Evolutionary conservation across 1,140 invertebrate species (phyloP).

Genomic region (Drosophila repleta): DNA sequence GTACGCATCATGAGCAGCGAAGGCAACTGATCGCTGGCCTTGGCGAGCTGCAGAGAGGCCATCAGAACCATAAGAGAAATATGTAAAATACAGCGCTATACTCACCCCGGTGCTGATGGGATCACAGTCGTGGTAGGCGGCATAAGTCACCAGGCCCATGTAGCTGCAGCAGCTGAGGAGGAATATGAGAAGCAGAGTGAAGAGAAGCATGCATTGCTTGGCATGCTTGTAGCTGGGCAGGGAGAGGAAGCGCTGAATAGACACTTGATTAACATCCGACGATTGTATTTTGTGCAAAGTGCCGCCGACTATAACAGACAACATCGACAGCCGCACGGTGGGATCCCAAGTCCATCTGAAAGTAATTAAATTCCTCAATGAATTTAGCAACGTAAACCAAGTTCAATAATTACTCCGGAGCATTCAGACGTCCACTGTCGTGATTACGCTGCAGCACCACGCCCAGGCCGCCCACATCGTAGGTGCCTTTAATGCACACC

Average conservation of each 20-base stretch:
- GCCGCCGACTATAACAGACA: conserved; percentile 91
- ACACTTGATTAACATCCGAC: conserved; percentile 93
- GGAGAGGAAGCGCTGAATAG: conserved; percentile 91
- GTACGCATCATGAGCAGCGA: conserved; percentile 92
- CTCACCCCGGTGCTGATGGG: conserved; percentile 86
- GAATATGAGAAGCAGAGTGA: conserved; percentile 86
- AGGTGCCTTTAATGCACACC: conserved; percentile 91
- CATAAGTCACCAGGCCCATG: conserved; percentile 91
- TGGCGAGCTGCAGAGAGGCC: conserved; percentile 84
- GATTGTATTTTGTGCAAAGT: conserved; percentile 94
- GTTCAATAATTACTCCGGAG: conserved; percentile 87
- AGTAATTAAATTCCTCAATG: conserved; percentile 35
- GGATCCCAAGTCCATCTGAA: conserved; percentile 89
- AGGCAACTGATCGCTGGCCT: conserved; percentile 90
- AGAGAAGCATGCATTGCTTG: conserved; percentile 85
- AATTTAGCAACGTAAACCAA: conserved; percentile 21
- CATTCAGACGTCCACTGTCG: conserved; percentile 90
- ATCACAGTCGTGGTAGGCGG: conserved; percentile 91
- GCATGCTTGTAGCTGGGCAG: conserved; percentile 69
- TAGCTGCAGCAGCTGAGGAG: conserved; percentile 88
- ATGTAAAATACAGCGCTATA: conserved; percentile 54
- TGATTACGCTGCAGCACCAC: conserved; percentile 89
- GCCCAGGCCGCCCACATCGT: conserved; percentile 91
- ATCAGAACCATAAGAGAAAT: background rate
- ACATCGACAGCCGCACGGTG: conserved; percentile 90